A percentile compares a stretch with the other conserved stretches of the same genome.
phyloP scores from a whole-genome alignment of 1,140 invertebrate genomes.

The Aricia agestis region DNA sequence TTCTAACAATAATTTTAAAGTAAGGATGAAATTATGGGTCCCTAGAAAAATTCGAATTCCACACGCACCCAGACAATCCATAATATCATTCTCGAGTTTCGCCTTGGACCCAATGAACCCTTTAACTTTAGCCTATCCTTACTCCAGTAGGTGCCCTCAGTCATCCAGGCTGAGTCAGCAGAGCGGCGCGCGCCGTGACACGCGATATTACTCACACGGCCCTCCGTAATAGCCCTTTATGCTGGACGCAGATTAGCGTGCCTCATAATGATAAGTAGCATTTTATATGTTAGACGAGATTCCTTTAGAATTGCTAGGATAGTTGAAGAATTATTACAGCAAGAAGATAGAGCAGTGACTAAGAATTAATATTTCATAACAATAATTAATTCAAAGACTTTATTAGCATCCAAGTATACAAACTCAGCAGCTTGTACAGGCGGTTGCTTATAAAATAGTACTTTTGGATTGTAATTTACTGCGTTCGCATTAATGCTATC shows the following conservation, averaged over 20 bases:
- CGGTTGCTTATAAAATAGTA: no score
- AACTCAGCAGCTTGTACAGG: no score
- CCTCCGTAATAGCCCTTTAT: not conserved
- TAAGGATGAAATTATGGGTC: no score
- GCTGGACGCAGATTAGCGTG: not conserved
- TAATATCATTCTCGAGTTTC: no score
- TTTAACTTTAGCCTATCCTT: not conserved
- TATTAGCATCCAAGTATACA: no score
- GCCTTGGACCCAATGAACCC: no score
- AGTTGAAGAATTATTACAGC: not conserved
- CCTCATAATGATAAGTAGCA: not conserved
- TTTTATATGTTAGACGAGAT: not conserved
- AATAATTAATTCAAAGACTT: no score
- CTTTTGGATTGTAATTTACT: no score
- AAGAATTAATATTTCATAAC: not conserved
- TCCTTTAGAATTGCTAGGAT: not conserved
- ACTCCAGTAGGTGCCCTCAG: not conserved
- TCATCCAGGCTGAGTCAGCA: slow-evolving; percentile 12
- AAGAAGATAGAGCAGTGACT: not conserved
- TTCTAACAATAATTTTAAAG: no score
- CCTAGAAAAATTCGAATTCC: no score
- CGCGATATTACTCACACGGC: slow-evolving; percentile 4
- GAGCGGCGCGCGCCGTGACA: not conserved
- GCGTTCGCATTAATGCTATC: no score
- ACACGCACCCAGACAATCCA: no score